These are phyloP conservation scores for Mylabris sibirica DNA, from an alignment of 2,888 invertebrate species.

Conservation along the genomic window DNA sequence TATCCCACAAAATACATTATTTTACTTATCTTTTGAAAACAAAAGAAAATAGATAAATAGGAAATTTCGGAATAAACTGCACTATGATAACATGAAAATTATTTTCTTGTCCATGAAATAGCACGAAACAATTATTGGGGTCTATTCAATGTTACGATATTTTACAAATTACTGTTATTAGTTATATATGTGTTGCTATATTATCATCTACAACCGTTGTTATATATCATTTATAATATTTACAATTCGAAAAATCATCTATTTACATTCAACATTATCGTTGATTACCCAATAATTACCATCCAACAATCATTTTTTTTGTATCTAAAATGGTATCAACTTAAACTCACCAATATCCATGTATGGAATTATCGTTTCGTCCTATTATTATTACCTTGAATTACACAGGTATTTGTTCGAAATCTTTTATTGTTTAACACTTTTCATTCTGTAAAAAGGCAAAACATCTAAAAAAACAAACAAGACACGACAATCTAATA, in stretches of 20 bases:
- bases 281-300: slow-evolving; percentile 11
- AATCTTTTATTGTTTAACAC: neutral
- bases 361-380: neutral
- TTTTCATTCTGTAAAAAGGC: neutral
- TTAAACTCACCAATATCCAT: neutral
- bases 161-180: slow-evolving; percentile 11
- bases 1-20: neutral
- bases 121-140: neutral
- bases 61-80: neutral
- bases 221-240: slow-evolving; percentile 3
- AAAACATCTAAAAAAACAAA: neutral
- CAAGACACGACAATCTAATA: neutral
- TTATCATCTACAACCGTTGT: neutral
- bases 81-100: neutral
- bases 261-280: slow-evolving; percentile 13
- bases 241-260: slow-evolving; percentile 13
- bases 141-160: neutral
- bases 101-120: slow-evolving; percentile 4
- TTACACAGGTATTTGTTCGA: neutral
- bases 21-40: no score
- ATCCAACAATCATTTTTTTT: slow-evolving; percentile 7
- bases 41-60: neutral
- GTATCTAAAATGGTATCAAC: neutral
- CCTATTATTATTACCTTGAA: neutral
- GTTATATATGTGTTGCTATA: slow-evolving; percentile 2